A percentile compares a stretch with the other conserved stretches of the same genome.
Evolutionary conservation across 2,888 invertebrate genomes (phyloP).

Genomic region (Polyommatus icarus): DNA sequence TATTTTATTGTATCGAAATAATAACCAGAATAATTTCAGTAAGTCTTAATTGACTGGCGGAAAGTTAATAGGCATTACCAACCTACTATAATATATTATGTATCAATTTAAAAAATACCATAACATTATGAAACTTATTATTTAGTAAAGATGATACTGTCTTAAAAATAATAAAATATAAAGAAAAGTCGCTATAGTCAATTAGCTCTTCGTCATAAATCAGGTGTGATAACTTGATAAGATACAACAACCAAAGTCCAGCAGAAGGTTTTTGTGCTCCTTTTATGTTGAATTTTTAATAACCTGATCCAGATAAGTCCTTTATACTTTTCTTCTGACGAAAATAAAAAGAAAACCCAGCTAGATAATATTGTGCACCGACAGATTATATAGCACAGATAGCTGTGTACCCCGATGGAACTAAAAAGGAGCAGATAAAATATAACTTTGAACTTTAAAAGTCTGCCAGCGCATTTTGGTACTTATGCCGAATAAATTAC

Average conservation of each 20-base stretch:
- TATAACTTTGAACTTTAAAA: constrained; percentile 56
- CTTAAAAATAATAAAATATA: too few relatives aligned
- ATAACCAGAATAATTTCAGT: background rate
- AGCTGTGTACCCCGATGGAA: constrained; percentile 41
- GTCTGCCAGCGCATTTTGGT: constrained; percentile 35
- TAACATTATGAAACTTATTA: too few relatives aligned
- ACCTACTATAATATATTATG: background rate
- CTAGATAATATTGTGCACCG: constrained; percentile 20
- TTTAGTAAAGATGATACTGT: too few relatives aligned
- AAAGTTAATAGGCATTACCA: background rate
- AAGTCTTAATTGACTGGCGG: too few relatives aligned
- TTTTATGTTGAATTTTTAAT: background rate
- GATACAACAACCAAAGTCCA: background rate
- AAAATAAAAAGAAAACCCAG: constrained; percentile 12
- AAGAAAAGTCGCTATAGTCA: background rate
- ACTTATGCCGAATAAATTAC: constrained; percentile 45
- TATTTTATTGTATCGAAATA: background rate
- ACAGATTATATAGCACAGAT: constrained; percentile 2
- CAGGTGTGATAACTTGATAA: background rate
- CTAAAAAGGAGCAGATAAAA: constrained; percentile 58
- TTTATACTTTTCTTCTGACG: background rate
- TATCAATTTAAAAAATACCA: background rate
- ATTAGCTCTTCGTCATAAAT: background rate
- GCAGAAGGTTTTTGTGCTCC: background rate
- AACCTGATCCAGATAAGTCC: background rate